Conservation (phyloP, 2,797 vertebrate species). For the Pelochelys cantorii region DNA sequence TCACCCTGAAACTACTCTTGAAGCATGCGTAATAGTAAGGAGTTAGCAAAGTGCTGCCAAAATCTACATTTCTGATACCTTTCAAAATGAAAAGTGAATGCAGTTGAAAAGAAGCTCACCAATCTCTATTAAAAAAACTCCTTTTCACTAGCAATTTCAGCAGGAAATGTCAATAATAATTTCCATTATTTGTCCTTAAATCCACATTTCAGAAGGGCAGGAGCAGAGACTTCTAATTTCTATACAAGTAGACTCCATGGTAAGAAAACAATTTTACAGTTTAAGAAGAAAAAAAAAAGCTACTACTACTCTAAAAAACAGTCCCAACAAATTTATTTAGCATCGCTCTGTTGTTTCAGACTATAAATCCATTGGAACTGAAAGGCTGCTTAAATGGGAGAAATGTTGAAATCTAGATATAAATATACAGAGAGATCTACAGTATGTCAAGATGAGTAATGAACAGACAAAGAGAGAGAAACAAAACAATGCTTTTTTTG, state of each 20-base stretch:
- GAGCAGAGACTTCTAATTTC: neutral
- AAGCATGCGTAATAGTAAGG: neutral
- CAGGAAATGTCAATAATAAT: neutral
- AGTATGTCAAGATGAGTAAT: neutral
- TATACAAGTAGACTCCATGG: neutral
- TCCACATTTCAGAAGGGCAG: neutral
- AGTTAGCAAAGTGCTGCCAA: neutral
- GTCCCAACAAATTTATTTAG: neutral
- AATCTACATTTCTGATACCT: accelerated
- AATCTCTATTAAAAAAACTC: neutral
- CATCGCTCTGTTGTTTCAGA: neutral
- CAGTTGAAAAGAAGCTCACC: neutral
- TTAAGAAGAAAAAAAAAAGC: neutral
- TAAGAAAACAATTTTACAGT: neutral
- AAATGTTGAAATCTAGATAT: neutral
- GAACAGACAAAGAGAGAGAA: neutral
- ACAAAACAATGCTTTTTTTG: neutral
- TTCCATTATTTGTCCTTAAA: neutral
- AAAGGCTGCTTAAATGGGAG: neutral
- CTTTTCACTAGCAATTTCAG: neutral
- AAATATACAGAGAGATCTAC: neutral
- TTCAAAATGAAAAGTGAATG: neutral
- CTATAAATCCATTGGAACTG: neutral
- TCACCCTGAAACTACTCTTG: neutral
- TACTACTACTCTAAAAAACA: accelerated